phyloP scores from a whole-genome alignment of 2,113 vertebrate genomes.

The Rutilus rutilus region DNA sequence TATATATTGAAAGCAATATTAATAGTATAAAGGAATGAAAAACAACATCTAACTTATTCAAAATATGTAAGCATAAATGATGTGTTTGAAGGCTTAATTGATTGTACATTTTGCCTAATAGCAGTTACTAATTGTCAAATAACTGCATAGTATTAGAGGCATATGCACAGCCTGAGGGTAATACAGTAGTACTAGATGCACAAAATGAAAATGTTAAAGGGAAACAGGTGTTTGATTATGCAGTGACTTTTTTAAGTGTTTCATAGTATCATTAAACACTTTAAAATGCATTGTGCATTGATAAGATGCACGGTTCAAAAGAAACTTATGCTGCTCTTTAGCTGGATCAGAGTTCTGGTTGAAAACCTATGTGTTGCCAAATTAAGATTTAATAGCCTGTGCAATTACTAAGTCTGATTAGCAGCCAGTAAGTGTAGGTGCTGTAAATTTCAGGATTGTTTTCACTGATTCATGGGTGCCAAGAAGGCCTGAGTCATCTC shows the following conservation, averaged over 20 bases:
- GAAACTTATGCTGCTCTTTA: background rate
- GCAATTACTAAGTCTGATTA: slow-evolving; percentile 23
- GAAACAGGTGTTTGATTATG: slow-evolving; percentile 11
- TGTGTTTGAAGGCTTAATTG: background rate
- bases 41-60: background rate
- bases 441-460: slow-evolving; percentile 13
- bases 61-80: background rate
- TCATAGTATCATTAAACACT: slow-evolving; percentile 1
- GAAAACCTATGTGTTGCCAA: background rate
- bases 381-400: slow-evolving; percentile 8
- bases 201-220: background rate
- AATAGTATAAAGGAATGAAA: background rate
- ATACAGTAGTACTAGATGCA: background rate
- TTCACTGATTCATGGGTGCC: slow-evolving; percentile 5
- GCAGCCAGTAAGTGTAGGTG: background rate
- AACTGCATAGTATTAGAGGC: background rate
- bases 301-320: background rate
- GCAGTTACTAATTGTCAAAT: background rate
- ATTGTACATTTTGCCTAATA: background rate
- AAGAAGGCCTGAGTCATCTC: background rate
- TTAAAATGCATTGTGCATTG: background rate
- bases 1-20: slow-evolving; percentile 32
- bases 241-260: background rate
- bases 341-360: background rate
- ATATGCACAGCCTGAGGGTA: slow-evolving; percentile 2